Evolutionary conservation across 2,888 invertebrate species (phyloP).

Genomic region (Coenonympha glycerion): DNA sequence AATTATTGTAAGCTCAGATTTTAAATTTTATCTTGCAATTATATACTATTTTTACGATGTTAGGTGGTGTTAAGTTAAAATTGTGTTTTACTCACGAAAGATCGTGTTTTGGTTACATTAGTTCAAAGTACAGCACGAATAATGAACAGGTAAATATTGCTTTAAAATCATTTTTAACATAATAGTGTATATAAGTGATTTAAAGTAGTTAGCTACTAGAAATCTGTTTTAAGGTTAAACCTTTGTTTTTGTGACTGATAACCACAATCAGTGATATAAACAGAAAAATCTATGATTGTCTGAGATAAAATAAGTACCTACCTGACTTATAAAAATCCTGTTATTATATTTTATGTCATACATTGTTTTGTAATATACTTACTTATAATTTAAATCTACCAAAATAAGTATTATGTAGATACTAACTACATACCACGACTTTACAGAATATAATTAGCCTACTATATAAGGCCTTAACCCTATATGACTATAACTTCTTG

Average conservation of each 20-base stretch:
- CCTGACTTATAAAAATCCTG: too few species aligned
- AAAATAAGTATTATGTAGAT: too few species aligned
- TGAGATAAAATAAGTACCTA: too few species aligned
- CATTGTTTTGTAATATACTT: too few species aligned
- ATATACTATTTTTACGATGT: constrained; percentile 39
- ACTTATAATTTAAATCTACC: too few species aligned
- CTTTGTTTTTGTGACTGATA: constrained; percentile 9
- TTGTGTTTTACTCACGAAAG: constrained; percentile 57
- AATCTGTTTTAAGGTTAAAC: constrained; percentile 12
- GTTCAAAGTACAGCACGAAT: constrained; percentile 62
- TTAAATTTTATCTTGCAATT: constrained; percentile 12
- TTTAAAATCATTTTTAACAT: neutral
- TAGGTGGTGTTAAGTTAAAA: constrained; percentile 61
- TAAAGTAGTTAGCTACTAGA: too few species aligned
- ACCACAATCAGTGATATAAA: neutral
- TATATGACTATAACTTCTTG: too few species aligned
- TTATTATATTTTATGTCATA: too few species aligned
- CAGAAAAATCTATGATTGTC: neutral
- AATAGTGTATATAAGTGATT: too few species aligned
- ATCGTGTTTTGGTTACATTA: constrained; percentile 66
- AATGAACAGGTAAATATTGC: constrained; percentile 53
- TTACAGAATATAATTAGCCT: too few species aligned
- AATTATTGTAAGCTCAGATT: neutral
- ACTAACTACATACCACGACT: too few species aligned
- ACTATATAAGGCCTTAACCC: too few species aligned